Evolutionary conservation across 2,888 invertebrate species (phyloP), one percentile per base, ranked within the genome.

Genomic region (Ornithoptera priamus): DNA sequence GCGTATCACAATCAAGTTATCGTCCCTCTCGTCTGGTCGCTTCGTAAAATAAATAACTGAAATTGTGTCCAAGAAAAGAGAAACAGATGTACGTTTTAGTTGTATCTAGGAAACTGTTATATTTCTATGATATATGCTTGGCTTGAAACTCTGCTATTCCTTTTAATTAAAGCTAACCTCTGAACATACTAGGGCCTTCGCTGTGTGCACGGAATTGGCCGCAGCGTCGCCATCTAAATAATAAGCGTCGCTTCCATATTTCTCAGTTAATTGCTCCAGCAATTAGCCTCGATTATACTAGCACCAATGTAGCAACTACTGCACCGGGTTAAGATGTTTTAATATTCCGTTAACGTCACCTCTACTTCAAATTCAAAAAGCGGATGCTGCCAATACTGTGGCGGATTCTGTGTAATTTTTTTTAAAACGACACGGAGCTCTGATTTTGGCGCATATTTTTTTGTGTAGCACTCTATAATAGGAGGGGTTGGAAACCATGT

Each of bases 181-280:
- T n/a, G 60, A 61, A 69, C 65, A 65, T 57, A 65, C 61, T 65
- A 42, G 22, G 42, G 56, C 46, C 20, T 24, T 10, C 5, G 56
- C 24, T 39, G 22, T 60, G 42, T 58, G 65, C 60, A 36, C 10
- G 62, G 61, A 60, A 68, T 65, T 68, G 24, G 64, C 63, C 63
- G 63, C 66, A 59, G 46, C 61, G 62, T 70, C 30, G 39, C 53
- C 64, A 22, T 57, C 57, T 59, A 68, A 71, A 68, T 68, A 71
- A 64, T 72, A 67, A 63, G 67, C 76, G 69, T 70, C 66, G 75
- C 79, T 77, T 79, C 75, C 74, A 77, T 76, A 79, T 79, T 79
- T 80, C 77, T 72, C 73, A 74, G 77, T 80, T 87, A 87, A 88
- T 86, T 87, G 84, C 83, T 74, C 63, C 68, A 70, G 81, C 82